Base-by-base conservation (phyloP, 1,140 invertebrate species). In the Cephus cinctus region DNA sequence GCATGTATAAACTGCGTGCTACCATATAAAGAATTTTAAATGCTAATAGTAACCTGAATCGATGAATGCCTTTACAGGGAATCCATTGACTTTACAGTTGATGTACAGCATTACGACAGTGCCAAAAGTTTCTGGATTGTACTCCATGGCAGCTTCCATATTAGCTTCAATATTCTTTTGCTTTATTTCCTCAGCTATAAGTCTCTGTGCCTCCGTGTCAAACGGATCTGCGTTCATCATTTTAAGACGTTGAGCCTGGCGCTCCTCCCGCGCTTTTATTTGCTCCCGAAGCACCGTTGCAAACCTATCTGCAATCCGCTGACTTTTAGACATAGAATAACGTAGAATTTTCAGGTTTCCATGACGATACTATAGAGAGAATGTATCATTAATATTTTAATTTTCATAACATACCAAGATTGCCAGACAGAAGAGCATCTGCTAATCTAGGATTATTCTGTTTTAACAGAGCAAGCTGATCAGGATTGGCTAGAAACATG, bases 71-170 rank as follows among this genome's bases (percentile, higher is more conserved):
- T 98, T 98, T 0, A 98, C 94, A 6, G 90, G 90, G 75, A 90
- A 86, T 52, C 94, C 95, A 78, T 98, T 98, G 1, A 98, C 94
- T 77, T 86, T 88, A 66, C 93, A 96, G 69, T 96, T 91, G 43
- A 98, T 96, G 65, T 98, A 98, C 27, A 98, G 80, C 96, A 98
- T 98, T 9, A 92, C 86, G 32, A 98, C 96, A 12, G 93, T 94
- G 36, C 94, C 96, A 78, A 98, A 98, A 14, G 91, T 96, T 73
- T 98, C 96, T 0, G 96, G 96, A 77, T 96, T 95, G 69, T 93
- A 95, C 68, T 98, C 96, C 85, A 98, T 97, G 1, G 96, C 96
- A 1, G 93, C 93, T 66, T 98, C 94, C 96, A 98, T 98, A 69
- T 98, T 98, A 0, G 91, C 91, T 78, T 98, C 94, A 48, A 98